Evolutionary conservation across 2,888 invertebrate species (phyloP).

Genomic region (Tenodera sinensis): DNA sequence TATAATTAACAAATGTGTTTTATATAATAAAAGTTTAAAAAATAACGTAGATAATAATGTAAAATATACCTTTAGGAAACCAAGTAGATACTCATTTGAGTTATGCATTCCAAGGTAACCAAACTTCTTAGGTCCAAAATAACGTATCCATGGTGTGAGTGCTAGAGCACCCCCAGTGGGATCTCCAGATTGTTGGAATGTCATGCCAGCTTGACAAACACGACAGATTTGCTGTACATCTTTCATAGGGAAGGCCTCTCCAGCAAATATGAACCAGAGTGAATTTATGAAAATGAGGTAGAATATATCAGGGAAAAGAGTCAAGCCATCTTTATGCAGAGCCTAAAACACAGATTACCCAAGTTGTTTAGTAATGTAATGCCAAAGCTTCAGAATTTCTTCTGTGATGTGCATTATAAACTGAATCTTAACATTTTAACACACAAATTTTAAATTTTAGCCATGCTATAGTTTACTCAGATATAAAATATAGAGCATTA

Average conservation of each 20-base stretch:
- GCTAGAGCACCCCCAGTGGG: slow-evolving; percentile 57
- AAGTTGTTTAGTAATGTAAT: neutral
- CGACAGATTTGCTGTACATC: neutral
- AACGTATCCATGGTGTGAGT: slow-evolving; percentile 58
- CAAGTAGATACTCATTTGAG: slow-evolving; percentile 48
- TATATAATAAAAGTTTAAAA: too few relatives aligned
- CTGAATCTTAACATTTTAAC: too few relatives aligned
- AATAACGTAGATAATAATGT: too few relatives aligned
- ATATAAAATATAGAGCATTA: too few relatives aligned
- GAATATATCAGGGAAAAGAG: neutral
- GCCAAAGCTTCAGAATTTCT: too few relatives aligned
- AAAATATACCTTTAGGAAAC: slow-evolving; percentile 50
- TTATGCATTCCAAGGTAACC: slow-evolving; percentile 51
- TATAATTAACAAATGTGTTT: too few relatives aligned
- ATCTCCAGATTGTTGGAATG: slow-evolving; percentile 56
- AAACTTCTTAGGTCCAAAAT: slow-evolving; percentile 56
- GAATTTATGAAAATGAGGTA: neutral
- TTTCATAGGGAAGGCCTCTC: neutral
- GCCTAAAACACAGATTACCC: neutral
- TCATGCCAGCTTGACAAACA: slow-evolving; percentile 43
- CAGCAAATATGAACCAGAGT: slow-evolving; percentile 3
- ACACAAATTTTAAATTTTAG: too few relatives aligned
- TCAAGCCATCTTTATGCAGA: neutral
- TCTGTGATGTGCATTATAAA: too few relatives aligned
- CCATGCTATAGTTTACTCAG: too few relatives aligned